These are phyloP conservation scores for Mycetomoellerius zeteki DNA, from an alignment of 1,140 invertebrate genomes.

Conservation along the genomic window DNA sequence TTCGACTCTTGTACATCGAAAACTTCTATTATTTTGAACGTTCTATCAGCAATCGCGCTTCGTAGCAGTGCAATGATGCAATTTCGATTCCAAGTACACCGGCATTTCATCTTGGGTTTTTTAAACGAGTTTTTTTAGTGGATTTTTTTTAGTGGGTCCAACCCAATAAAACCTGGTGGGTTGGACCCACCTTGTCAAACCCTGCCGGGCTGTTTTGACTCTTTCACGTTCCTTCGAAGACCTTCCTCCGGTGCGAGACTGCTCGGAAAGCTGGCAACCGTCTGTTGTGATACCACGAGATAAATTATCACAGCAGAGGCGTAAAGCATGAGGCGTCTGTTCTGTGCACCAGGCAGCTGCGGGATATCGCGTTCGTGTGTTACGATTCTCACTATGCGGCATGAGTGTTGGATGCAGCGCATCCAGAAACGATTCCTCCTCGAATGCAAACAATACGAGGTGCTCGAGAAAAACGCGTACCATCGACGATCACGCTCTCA, in stretches of 20 bases:
- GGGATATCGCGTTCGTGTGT: background rate
- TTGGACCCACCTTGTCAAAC: too few species aligned
- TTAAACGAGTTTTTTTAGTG: too few species aligned
- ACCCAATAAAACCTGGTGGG: too few species aligned
- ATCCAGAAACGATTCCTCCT: conserved; percentile 2
- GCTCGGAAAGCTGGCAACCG: background rate
- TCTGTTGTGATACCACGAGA: conserved; percentile 47
- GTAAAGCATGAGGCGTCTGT: conserved; percentile 44
- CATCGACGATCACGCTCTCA: too few species aligned
- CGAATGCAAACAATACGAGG: background rate
- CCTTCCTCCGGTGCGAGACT: background rate
- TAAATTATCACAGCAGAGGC: conserved; percentile 50
- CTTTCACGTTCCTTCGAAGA: background rate
- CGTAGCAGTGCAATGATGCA: too few species aligned
- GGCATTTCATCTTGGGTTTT: too few species aligned
- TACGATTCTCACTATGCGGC: conserved; percentile 29
- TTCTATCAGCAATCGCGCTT: too few species aligned
- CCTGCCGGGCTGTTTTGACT: background rate
- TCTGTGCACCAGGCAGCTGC: conserved; percentile 13
- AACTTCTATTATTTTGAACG: too few species aligned
- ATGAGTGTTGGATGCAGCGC: conserved; percentile 3
- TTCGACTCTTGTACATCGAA: too few species aligned
- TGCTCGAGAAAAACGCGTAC: background rate
- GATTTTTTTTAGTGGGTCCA: too few species aligned
- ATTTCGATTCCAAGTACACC: too few species aligned